These are phyloP conservation scores for Pteropus alecto DNA, from an alignment of 2,113 vertebrate genomes.

Conservation along the genomic window DNA sequence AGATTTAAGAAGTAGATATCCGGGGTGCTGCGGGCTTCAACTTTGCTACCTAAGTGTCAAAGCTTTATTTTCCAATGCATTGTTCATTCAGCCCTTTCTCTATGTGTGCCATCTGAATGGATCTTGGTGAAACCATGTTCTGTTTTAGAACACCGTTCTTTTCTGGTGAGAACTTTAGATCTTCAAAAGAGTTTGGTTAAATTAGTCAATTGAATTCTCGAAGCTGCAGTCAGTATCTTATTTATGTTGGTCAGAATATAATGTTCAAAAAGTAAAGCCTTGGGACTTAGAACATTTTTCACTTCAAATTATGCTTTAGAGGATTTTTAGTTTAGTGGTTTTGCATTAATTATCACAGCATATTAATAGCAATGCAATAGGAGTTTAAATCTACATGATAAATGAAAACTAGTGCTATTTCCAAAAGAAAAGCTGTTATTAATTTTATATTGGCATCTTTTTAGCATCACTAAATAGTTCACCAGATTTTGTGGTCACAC, in stretches of 20 bases:
- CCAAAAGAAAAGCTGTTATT: constrained; percentile 68
- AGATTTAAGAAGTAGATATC: neutral
- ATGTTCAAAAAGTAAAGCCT: constrained; percentile 15
- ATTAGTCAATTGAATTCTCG: neutral
- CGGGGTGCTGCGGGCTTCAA: neutral
- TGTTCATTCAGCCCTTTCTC: neutral
- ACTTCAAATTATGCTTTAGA: constrained; percentile 62
- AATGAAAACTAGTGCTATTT: constrained; percentile 65
- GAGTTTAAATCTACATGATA: constrained; percentile 63
- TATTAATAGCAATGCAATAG: constrained; percentile 65
- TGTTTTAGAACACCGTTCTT: neutral
- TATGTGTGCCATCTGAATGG: neutral
- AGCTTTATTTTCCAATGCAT: neutral
- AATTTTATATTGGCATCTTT: constrained; percentile 75
- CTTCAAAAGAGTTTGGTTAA: constrained; percentile 1
- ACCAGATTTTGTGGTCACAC: constrained; percentile 54
- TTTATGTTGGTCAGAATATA: neutral
- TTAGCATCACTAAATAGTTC: constrained; percentile 70
- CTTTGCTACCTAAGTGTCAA: neutral
- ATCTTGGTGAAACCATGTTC: neutral
- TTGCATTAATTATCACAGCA: constrained; percentile 45
- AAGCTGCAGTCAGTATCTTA: neutral
- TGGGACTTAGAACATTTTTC: constrained; percentile 57
- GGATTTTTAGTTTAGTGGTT: constrained; percentile 44
- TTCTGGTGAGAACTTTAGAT: neutral